A percentile compares a stretch with the other conserved stretches of the same genome.
Evolutionary conservation across 2,113 vertebrate genomes (phyloP).

Genomic region (Rhinopomastus cyanomelas): DNA sequence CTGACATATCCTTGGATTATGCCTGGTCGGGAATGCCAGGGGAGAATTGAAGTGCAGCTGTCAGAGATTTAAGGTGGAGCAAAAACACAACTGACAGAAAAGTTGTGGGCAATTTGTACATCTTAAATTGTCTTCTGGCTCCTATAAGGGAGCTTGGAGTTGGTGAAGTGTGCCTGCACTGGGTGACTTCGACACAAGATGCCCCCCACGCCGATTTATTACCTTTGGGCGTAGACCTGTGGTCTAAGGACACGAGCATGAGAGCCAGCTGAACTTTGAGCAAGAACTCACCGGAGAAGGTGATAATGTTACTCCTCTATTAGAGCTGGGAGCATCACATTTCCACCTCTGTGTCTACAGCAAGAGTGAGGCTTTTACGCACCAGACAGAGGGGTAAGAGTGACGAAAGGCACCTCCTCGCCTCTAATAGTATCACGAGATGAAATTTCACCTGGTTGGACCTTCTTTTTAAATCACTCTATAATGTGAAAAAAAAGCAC

Average conservation of each 20-base stretch:
- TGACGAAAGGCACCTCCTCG: neutral
- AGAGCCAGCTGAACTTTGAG: neutral
- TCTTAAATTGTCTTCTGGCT: neutral
- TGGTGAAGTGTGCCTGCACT: neutral
- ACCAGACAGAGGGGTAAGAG: neutral
- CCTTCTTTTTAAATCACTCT: neutral
- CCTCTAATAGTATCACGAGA: neutral
- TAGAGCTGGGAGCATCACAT: neutral
- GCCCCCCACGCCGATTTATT: neutral
- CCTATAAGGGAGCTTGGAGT: neutral
- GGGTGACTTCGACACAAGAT: neutral
- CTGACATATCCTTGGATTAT: neutral
- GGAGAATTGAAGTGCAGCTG: neutral
- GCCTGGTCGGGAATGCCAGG: neutral
- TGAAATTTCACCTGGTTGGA: constrained; percentile 24
- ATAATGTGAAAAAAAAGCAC: neutral
- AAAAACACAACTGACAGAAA: neutral
- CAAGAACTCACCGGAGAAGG: neutral
- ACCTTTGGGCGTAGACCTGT: neutral
- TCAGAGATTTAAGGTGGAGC: neutral
- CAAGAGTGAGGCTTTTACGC: neutral
- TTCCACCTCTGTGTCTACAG: neutral
- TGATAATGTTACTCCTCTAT: neutral
- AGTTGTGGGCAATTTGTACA: neutral
- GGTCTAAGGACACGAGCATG: neutral